Evolutionary conservation across 1,140 invertebrate genomes (phyloP).

Genomic region (Sminthurinus signatus): DNA sequence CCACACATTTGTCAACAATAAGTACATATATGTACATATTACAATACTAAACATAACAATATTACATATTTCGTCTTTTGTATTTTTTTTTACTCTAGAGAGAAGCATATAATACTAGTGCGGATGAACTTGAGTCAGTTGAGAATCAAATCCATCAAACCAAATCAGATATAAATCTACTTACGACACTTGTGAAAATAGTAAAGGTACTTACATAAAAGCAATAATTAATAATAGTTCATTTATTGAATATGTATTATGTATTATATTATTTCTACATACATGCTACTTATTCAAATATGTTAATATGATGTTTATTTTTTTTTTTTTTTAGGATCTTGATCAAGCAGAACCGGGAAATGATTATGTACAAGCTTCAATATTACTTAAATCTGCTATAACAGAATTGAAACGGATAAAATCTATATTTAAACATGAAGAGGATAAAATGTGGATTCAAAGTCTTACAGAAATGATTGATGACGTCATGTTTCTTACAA

Average conservation of each 20-base stretch:
- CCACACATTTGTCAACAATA: not conserved
- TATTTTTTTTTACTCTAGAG: conserved; percentile 17
- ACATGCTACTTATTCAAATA: not conserved
- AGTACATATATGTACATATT: too few species aligned
- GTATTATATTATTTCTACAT: not conserved
- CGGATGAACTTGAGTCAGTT: conserved; percentile 20
- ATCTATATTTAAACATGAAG: conserved; percentile 1
- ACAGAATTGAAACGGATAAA: conserved; percentile 7
- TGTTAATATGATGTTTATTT: not conserved
- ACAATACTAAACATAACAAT: not conserved
- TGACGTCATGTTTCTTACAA: conserved; percentile 1
- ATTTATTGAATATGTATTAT: too few species aligned
- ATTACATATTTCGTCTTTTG: conserved; percentile 3
- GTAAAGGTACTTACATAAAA: too few species aligned
- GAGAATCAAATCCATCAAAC: conserved; percentile 16
- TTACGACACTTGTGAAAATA: conserved; percentile 19
- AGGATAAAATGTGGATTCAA: conserved; percentile 28
- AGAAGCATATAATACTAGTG: conserved; percentile 1
- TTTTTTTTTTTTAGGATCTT: not conserved
- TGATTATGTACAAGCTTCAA: conserved; percentile 22
- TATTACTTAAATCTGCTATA: not conserved
- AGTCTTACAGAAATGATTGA: conserved; percentile 11
- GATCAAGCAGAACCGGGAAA: not conserved
- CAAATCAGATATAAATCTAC: conserved; percentile 14
- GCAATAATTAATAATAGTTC: too few species aligned